These are phyloP conservation scores for Phoxinus dragarum DNA, from an alignment of 2,797 vertebrate genomes.

Conservation along the genomic window DNA sequence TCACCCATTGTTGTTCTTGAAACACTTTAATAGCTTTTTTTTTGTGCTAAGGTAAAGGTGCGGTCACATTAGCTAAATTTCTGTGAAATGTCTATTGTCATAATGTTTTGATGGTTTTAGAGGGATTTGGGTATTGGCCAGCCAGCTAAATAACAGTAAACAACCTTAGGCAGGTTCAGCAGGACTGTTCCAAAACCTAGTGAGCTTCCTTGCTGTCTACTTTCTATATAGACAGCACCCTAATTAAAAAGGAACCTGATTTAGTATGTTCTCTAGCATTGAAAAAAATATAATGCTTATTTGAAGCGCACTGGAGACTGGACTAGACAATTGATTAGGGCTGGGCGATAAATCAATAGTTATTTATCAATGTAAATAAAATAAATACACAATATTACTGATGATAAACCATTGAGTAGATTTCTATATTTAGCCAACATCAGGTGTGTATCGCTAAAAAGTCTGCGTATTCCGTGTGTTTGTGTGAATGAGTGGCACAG, in stretches of 20 bases:
- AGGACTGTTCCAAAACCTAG: not conserved
- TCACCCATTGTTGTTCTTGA: not conserved
- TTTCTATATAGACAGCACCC: slow-evolving; percentile 5
- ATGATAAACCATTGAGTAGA: not conserved
- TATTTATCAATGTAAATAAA: not conserved
- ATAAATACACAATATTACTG: not conserved
- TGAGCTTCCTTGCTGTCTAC: too few relatives aligned
- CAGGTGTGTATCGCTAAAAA: not conserved
- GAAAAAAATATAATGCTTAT: not conserved
- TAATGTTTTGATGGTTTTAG: slow-evolving; percentile 14
- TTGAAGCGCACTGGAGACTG: not conserved
- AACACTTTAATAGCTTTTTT: not conserved
- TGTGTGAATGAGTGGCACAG: not conserved
- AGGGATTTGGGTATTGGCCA: slow-evolving; percentile 13
- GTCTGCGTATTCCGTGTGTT: not conserved
- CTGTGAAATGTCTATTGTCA: too few relatives aligned
- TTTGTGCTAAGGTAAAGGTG: not conserved
- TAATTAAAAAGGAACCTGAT: not conserved
- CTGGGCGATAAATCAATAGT: not conserved
- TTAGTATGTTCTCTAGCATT: not conserved
- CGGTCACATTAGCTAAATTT: too few relatives aligned
- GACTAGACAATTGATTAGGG: not conserved
- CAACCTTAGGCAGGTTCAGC: not conserved
- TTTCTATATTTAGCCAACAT: not conserved
- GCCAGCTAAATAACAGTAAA: slow-evolving; percentile 6